Conservation (phyloP, 2,113 vertebrate species). For the Daboia siamensis region DNA sequence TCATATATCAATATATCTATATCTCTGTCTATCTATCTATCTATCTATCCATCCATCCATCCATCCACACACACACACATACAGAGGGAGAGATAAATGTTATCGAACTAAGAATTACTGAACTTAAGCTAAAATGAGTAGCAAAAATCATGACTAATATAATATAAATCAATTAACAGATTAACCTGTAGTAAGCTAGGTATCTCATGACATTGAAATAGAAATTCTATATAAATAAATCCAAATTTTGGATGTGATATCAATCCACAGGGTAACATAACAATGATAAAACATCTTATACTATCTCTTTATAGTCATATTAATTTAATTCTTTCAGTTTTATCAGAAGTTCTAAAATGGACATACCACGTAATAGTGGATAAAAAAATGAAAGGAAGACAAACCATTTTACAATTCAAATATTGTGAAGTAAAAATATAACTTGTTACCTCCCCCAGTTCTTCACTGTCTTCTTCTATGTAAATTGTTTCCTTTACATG, state of each 20-base stretch:
- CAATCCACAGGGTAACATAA: not conserved
- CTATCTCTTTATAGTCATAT: not conserved
- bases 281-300: not conserved
- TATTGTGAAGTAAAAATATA: not conserved
- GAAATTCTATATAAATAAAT: not conserved
- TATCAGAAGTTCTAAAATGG: not conserved
- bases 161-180: not conserved
- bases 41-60: no score
- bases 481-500: constrained; percentile 85
- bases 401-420: not conserved
- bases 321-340: not conserved
- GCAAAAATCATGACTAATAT: not conserved
- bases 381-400: not conserved
- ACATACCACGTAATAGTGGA: not conserved
- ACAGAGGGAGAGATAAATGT: not conserved
- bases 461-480: constrained; percentile 87
- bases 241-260: not conserved
- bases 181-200: not conserved
- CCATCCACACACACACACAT: no score
- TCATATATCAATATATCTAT: no score
- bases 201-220: not conserved
- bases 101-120: not conserved
- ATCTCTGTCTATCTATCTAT: no score
- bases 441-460: constrained; percentile 88
- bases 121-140: not conserved